Conservation (phyloP, 2,113 vertebrate genomes). For the Ameiurus melas region DNA sequence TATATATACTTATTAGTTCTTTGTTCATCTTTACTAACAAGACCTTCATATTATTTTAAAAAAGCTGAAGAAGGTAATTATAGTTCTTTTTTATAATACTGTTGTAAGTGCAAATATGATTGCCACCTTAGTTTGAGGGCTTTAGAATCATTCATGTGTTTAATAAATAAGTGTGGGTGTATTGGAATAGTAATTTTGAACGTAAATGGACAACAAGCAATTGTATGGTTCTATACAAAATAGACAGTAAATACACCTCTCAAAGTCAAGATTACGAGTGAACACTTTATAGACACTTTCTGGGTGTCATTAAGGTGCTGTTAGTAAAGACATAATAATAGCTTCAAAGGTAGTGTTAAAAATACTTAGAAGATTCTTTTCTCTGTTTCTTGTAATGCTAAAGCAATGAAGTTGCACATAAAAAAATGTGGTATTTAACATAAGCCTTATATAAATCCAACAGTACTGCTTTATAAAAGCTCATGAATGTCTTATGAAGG, state of each 20-base stretch:
- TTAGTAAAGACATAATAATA: background rate
- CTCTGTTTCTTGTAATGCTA: background rate
- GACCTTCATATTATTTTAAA: background rate
- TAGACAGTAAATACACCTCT: background rate
- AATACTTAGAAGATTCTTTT: too few relatives aligned
- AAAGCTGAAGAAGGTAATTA: background rate
- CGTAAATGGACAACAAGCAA: background rate
- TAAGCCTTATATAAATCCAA: slow-evolving; percentile 10
- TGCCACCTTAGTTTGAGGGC: background rate
- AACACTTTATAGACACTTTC: background rate
- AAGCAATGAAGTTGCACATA: background rate
- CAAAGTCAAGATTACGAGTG: background rate
- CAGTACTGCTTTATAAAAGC: background rate
- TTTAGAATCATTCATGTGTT: background rate
- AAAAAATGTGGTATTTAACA: background rate
- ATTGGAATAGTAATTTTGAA: background rate
- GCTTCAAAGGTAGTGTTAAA: background rate
- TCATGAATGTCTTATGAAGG: slow-evolving; percentile 25
- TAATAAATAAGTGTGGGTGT: background rate
- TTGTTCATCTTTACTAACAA: background rate
- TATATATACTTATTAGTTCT: background rate
- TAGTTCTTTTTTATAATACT: background rate
- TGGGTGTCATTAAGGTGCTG: background rate
- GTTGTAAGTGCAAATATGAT: background rate
- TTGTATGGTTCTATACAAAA: background rate